Percentiles rank a stretch among this genome's conserved stretches.
Evolutionary conservation across 2,888 invertebrate species (phyloP).

Genomic region (Notodonta dromedarius): DNA sequence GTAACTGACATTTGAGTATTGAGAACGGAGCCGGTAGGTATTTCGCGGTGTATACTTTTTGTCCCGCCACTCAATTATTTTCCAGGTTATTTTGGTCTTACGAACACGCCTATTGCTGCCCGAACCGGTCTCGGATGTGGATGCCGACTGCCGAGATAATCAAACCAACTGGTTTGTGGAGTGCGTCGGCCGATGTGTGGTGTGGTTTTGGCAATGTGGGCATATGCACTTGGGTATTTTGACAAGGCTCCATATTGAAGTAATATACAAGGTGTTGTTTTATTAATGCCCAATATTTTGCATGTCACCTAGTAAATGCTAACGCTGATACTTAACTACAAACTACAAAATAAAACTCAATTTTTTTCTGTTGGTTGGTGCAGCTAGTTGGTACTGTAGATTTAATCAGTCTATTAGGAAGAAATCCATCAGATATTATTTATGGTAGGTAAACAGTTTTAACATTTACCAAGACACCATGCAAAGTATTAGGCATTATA

Average conservation of each 20-base stretch:
- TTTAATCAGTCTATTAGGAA: no score
- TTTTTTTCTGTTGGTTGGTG: no score
- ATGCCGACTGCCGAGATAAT: constrained; percentile 52
- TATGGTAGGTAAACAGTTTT: no score
- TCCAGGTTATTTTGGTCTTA: constrained; percentile 51
- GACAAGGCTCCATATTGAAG: constrained; percentile 37
- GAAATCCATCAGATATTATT: no score
- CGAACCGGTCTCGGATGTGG: constrained; percentile 60
- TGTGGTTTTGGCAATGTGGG: constrained; percentile 59
- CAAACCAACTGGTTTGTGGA: constrained; percentile 61
- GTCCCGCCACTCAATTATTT: constrained; percentile 40
- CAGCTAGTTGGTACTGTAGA: no score
- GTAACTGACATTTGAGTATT: constrained; percentile 27
- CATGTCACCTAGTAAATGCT: no score
- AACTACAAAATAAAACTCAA: no score
- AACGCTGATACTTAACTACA: no score
- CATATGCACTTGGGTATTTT: constrained; percentile 49
- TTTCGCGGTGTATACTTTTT: constrained; percentile 17
- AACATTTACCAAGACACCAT: no score
- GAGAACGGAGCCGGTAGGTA: constrained; percentile 31
- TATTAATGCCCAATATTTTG: no score
- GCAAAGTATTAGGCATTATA: no score
- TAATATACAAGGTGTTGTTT: constrained; percentile 15
- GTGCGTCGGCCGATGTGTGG: constrained; percentile 45
- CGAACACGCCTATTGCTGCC: constrained; percentile 43